Evolutionary conservation across 2,888 invertebrate genomes (phyloP), one percentile per base, ranked within the genome.

Genomic region (Trissolcus brochymenae): DNA sequence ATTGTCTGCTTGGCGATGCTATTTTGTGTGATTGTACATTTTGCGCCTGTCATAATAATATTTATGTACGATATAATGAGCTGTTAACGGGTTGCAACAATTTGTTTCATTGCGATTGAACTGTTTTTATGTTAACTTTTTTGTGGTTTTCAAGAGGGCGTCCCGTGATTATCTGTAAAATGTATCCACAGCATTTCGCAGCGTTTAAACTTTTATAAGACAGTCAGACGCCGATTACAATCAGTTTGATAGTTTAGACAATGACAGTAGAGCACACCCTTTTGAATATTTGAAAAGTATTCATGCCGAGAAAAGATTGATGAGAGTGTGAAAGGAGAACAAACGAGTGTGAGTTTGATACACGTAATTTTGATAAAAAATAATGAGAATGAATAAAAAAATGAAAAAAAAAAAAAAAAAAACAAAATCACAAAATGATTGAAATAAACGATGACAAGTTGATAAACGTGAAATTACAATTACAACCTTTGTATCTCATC

Each of bases 1-100:
- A 86, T 85, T 86, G 85, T 83, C 85, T 88, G 88, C 86, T 87
- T 84, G 84, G 84, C 86, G 86, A 87, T 87, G 84, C 87, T 87
- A 86, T 87, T 87, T 87, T 83, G 83, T 87, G 86, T 84, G 82
- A 81, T 71, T 74, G 54, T 64, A 72, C 50, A 76, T 65, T 72
- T 70, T 9, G 51, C 55, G 57, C 17, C 54, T 60, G 11, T 54
- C 41, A 73, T 60, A 51, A 25, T 62, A 56, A 56, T 72, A 72
- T 73, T 66, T 73, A 73, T 73, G 61, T 59, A 50, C 29, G 14
- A 60, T 53, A 59, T 46, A 35, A 35, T 35, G 35, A 64, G 50
- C n/a, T 61, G 41, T 60, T 61, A 67, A 51, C 59, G 35, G 19
- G 54, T 60, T 60, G 40, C 60, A 54, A 29, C 56, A 51, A 25